Conservation (phyloP, 2,888 invertebrate genomes). For the Phalangium opilio region DNA sequence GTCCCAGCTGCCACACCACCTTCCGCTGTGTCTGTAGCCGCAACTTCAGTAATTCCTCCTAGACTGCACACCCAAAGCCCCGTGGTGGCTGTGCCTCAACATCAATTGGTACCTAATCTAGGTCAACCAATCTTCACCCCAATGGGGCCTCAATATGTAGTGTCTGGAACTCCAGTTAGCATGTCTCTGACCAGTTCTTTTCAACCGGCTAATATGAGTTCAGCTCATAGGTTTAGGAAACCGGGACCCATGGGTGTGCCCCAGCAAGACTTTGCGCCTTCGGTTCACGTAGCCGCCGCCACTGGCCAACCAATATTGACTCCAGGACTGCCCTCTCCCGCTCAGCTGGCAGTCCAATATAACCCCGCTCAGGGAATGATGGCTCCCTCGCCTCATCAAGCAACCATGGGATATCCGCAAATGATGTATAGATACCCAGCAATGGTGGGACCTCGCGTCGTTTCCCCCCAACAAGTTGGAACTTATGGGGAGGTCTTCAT, state of each 20-base stretch:
- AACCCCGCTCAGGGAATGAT: conserved; percentile 16
- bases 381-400: no score
- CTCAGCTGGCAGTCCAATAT: conserved; percentile 19
- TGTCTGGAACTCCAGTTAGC: conserved; percentile 16
- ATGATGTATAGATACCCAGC: neutral
- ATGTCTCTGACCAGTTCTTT: conserved; percentile 11
- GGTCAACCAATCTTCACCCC: conserved; percentile 28
- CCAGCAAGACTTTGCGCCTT: conserved; percentile 44
- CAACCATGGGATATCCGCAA: no score
- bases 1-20: conserved; percentile 8
- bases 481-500: neutral
- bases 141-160: conserved; percentile 22
- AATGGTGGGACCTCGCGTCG: conserved; percentile 11
- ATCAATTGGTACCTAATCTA: conserved; percentile 15
- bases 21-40: conserved; percentile 6
- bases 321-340: conserved; percentile 47
- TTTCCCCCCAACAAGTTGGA: conserved; percentile 15
- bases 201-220: conserved; percentile 7
- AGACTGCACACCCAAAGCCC: conserved; percentile 15
- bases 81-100: conserved; percentile 15
- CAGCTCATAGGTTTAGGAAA: conserved; percentile 31
- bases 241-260: conserved; percentile 13
- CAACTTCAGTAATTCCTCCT: conserved; percentile 10
- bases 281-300: conserved; percentile 62
- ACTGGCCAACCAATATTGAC: conserved; percentile 73